Percentiles rank a stretch among this genome's conserved stretches.
Conservation (phyloP, 2,113 vertebrate species). For the Chiloscyllium plagiosum region DNA sequence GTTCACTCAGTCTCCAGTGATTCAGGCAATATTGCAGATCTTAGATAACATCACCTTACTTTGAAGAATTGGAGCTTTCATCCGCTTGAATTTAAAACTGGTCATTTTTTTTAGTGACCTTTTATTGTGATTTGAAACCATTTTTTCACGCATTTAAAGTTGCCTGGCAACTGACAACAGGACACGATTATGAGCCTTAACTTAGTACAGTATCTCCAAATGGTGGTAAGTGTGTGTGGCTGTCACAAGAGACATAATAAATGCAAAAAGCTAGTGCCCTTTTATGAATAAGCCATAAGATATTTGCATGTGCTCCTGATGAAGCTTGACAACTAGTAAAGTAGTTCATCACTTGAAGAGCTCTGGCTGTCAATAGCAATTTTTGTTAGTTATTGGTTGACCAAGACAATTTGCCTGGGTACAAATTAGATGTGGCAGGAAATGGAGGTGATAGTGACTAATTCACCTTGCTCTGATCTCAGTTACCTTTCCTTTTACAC, state of each 20-base stretch:
- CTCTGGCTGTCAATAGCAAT: not conserved
- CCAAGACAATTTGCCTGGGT: not conserved
- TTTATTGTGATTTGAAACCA: not conserved
- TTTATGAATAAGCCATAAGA: slow-evolving; percentile 20
- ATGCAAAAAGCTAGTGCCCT: no score
- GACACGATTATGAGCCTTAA: not conserved
- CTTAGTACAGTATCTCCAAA: not conserved
- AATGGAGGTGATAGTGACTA: not conserved
- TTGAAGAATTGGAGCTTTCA: not conserved
- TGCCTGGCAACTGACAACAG: not conserved
- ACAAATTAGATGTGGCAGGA: slow-evolving; percentile 5
- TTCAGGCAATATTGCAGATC: not conserved
- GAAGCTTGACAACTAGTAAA: not conserved
- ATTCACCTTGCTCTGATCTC: not conserved
- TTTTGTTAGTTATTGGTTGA: not conserved
- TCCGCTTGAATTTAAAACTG: not conserved
- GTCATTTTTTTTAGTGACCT: no score
- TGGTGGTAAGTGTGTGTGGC: not conserved
- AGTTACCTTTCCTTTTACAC: not conserved
- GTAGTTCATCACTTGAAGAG: not conserved
- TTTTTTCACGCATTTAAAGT: not conserved
- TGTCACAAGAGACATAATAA: not conserved
- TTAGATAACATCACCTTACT: not conserved
- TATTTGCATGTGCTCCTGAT: not conserved
- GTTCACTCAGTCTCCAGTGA: not conserved